Conservation (phyloP, 30 jellyfish, hydroid and myxozoan genomes). For the Cassiopea xamachana region DNA sequence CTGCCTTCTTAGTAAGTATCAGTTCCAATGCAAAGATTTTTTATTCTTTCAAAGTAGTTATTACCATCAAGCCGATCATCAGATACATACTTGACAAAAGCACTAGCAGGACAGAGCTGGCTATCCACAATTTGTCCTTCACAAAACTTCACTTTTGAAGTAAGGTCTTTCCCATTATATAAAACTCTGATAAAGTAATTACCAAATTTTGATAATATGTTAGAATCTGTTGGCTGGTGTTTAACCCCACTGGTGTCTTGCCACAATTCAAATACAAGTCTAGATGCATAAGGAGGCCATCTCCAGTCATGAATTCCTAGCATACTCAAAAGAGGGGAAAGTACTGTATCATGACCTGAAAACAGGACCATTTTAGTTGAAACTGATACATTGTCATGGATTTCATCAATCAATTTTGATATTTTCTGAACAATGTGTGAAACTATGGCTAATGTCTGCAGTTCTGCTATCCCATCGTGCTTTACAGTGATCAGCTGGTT, state of each 20-base stretch:
- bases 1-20: conserved; percentile 14
- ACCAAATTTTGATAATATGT: background rate
- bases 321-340: conserved; percentile 72
- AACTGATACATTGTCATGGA: background rate
- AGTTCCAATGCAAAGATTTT: conserved; percentile 44
- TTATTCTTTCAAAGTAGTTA: conserved; percentile 57
- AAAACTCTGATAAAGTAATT: conserved; percentile 50
- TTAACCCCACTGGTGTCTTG: background rate
- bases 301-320: conserved; percentile 78
- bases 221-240: background rate
- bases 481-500: conserved; percentile 39
- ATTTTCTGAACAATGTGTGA: conserved; percentile 76
- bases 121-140: conserved; percentile 39
- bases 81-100: conserved; percentile 61
- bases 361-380: conserved; percentile 62
- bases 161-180: conserved; percentile 67
- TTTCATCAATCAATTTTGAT: conserved; percentile 32
- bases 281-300: conserved; percentile 99
- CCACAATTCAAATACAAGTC: conserved; percentile 92
- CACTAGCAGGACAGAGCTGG: conserved; percentile 74
- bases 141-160: conserved; percentile 63
- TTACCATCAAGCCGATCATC: conserved; percentile 45
- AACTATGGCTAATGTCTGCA: conserved; percentile 82
- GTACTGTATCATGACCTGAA: conserved; percentile 94
- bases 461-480: conserved; percentile 72